A percentile compares a stretch with the other conserved stretches of the same genome.
phyloP scores from a whole-genome alignment of 1,140 invertebrate genomes.

The Drosophila repleta region DNA sequence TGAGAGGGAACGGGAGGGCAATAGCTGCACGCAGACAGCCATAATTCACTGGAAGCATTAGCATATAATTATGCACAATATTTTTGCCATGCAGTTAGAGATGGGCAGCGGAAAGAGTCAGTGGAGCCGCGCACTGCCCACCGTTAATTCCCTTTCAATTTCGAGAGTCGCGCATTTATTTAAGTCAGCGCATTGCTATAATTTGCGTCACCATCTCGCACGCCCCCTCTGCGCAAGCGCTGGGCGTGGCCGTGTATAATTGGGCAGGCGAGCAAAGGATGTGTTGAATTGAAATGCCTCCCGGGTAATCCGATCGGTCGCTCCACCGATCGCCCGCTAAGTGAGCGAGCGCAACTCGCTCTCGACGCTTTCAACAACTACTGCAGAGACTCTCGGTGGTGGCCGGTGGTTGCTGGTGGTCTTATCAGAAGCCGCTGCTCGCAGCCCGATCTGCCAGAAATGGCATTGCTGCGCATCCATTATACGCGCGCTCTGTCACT shows the following conservation, averaged over 20 bases:
- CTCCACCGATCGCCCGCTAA: slow-evolving; percentile 42
- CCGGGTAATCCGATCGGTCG: slow-evolving; percentile 80
- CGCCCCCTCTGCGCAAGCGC: slow-evolving; percentile 50
- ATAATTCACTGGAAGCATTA: slow-evolving; percentile 67
- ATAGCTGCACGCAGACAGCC: slow-evolving; percentile 22
- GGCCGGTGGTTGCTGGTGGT: slow-evolving; percentile 57
- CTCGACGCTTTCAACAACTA: slow-evolving; percentile 80
- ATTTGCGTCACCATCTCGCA: slow-evolving; percentile 69
- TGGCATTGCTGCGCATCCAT: slow-evolving; percentile 79
- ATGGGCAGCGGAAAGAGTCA: slow-evolving; percentile 13
- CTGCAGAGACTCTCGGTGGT: slow-evolving; percentile 42
- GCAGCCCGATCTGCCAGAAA: slow-evolving; percentile 77
- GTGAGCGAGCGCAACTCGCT: slow-evolving; percentile 62
- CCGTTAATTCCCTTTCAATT: slow-evolving; percentile 77
- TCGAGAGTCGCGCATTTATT: slow-evolving; percentile 78
- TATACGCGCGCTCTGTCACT: slow-evolving; percentile 73
- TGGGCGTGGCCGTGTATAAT: slow-evolving; percentile 52
- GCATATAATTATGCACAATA: slow-evolving; percentile 80
- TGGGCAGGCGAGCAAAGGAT: slow-evolving; percentile 63
- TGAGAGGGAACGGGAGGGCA: not conserved
- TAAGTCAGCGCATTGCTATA: slow-evolving; percentile 72
- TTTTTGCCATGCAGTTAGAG: slow-evolving; percentile 51
- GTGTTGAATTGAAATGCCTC: slow-evolving; percentile 82
- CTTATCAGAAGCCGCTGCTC: slow-evolving; percentile 78
- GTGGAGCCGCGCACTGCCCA: slow-evolving; percentile 19